A percentile compares a stretch with the other conserved stretches of the same genome.
Conservation (phyloP, 2,888 invertebrate genomes). For the Aphidoletes aphidimyza region DNA sequence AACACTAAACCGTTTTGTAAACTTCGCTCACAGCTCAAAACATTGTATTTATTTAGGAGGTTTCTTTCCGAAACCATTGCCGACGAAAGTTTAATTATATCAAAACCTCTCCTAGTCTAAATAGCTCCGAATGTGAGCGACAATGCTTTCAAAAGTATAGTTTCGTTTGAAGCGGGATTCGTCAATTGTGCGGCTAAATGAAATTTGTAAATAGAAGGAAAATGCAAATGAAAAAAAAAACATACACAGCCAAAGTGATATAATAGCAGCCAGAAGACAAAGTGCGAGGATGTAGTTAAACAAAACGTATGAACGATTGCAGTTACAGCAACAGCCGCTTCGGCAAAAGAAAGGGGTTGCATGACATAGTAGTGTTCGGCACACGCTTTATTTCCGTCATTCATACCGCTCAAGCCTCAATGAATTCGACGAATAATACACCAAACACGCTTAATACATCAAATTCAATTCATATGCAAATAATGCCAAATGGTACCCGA, state of each 20-base stretch:
- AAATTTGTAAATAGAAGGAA: constrained; percentile 42
- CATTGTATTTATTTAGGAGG: constrained; percentile 37
- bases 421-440: background rate
- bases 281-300: background rate
- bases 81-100: constrained; percentile 44
- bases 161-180: constrained; percentile 23
- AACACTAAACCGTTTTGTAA: constrained; percentile 53
- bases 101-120: background rate
- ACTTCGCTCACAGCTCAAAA: constrained; percentile 2
- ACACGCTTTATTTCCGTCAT: constrained; percentile 34
- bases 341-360: background rate
- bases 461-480: constrained; percentile 54
- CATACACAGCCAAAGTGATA: constrained; percentile 8
- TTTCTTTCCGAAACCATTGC: constrained; percentile 10
- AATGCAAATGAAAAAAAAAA: constrained; percentile 47
- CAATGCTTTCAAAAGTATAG: background rate
- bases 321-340: background rate
- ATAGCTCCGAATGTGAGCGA: background rate
- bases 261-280: constrained; percentile 31
- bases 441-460: constrained; percentile 51
- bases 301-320: constrained; percentile 1
- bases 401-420: background rate
- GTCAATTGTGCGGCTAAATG: constrained; percentile 51
- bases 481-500: constrained; percentile 46
- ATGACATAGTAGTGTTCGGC: background rate